Evolutionary conservation across 2,888 invertebrate genomes (phyloP).

Genomic region (Ptychoptera contaminata): DNA sequence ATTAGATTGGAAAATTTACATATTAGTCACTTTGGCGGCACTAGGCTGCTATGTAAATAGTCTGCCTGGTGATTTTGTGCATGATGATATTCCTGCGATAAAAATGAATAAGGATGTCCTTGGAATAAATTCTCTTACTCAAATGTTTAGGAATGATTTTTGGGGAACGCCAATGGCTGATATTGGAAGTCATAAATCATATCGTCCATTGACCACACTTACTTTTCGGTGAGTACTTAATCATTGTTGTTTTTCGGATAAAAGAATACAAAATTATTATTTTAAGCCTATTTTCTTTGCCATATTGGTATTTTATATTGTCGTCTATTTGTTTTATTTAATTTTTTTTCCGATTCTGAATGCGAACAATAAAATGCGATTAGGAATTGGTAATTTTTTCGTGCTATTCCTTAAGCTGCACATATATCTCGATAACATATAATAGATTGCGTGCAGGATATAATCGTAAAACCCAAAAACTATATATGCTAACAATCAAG

Average conservation of each 20-base stretch:
- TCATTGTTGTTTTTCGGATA: not conserved
- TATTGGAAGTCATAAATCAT: conserved; percentile 69
- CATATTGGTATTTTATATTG: too few relatives aligned
- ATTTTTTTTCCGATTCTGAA: too few relatives aligned
- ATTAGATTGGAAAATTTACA: conserved; percentile 42
- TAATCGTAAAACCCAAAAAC: too few relatives aligned
- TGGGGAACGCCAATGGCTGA: conserved; percentile 85
- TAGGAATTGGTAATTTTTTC: too few relatives aligned
- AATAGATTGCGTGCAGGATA: too few relatives aligned
- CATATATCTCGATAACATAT: too few relatives aligned
- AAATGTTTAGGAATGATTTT: conserved; percentile 63
- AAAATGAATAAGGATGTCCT: conserved; percentile 67
- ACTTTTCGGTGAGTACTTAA: conserved; percentile 59
- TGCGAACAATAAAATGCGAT: too few relatives aligned
- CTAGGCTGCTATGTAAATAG: conserved; percentile 57
- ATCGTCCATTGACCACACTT: conserved; percentile 66
- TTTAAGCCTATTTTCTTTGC: not conserved
- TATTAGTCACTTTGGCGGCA: conserved; percentile 47
- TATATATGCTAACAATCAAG: too few relatives aligned
- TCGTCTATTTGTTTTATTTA: too few relatives aligned
- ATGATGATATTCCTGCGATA: conserved; percentile 76
- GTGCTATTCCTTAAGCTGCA: too few relatives aligned
- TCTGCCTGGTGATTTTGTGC: conserved; percentile 66
- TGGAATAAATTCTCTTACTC: conserved; percentile 43
- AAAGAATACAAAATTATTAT: not conserved